Base-by-base conservation (phyloP, 2,888 invertebrate species). In the Drosophila sordidula region DNA sequence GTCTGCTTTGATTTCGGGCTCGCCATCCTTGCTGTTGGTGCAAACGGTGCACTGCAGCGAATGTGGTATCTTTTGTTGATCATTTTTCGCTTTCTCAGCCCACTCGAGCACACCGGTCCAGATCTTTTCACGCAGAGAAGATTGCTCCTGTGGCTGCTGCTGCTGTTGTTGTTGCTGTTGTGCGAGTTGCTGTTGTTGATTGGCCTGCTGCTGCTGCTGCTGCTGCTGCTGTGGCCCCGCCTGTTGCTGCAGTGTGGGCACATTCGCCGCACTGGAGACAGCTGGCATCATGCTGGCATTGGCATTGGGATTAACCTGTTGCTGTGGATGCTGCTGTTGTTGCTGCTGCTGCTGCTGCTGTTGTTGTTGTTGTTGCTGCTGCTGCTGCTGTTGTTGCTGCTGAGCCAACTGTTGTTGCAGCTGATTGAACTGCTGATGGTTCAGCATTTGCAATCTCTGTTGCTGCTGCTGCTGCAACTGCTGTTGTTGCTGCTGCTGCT, bases 81-180 rank as follows among this genome's bases (percentile, higher is more conserved):
- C 97, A 0, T 95, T 94, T 91, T 97, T 97, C 4, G 95, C 95
- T 91, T 98, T 98, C 91, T 98, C 98, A 90, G 97, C 96, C 97
- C 98, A 98, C 92, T 98, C 98, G 36, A 98, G 93, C 18, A 96
- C 93, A 0, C 98, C 98, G 61, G 95, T 95, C 97, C 97, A 97
- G 74, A 95, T 94, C 54, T 90, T 91, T 54, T 92, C 92, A 0
- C 91, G 86, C 58, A 89, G 75, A 29, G 80, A 80, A 11, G 78
- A 46, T 45, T 81, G 81, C 29, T 87, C 82, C 25, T 90, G 75
- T 47, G 80, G 80, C 50, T 80, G 88, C 22, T 80, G 87, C 6
- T 81, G 87, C 18, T 87, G 88, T 4, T 84, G 85, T 25, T 89
- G 89, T 6, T 86, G 87, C 12, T 84, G 83, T n/a, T 81, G 89